Evolutionary conservation across 1,140 invertebrate genomes (phyloP).

Genomic region (Pollicipes pollicipes): DNA sequence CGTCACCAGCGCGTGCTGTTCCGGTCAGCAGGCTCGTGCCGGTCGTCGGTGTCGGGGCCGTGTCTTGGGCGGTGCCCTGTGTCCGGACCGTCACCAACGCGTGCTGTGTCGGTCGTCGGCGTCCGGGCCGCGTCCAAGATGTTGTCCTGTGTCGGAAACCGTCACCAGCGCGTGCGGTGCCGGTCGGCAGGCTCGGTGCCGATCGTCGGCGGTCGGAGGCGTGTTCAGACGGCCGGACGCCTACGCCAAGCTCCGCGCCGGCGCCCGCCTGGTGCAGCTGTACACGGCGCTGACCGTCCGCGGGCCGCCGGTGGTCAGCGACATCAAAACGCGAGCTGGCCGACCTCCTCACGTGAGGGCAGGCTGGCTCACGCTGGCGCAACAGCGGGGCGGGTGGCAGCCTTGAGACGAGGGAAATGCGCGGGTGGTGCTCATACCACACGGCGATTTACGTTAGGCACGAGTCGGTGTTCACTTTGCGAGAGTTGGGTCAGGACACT

Average conservation of each 20-base stretch:
- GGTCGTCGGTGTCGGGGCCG: neutral
- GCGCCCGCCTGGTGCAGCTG: conserved; percentile 26
- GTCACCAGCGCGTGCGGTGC: neutral
- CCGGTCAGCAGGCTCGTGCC: no score
- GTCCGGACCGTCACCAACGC: neutral
- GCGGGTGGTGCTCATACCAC: no score
- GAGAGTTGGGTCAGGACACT: conserved; percentile 4
- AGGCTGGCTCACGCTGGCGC: neutral
- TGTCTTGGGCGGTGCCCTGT: conserved; percentile 5
- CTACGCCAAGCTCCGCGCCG: conserved; percentile 27
- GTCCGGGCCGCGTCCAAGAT: neutral
- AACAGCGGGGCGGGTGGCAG: neutral
- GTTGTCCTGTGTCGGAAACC: neutral
- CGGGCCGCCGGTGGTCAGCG: conserved; percentile 54
- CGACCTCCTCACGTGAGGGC: conserved; percentile 33
- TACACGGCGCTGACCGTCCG: conserved; percentile 27
- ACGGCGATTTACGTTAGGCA: conserved; percentile 5
- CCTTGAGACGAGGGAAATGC: no score
- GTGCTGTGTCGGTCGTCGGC: neutral
- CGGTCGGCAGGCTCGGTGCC: conserved; percentile 34
- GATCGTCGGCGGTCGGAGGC: conserved; percentile 72
- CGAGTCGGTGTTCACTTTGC: conserved; percentile 4
- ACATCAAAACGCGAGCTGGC: conserved; percentile 70
- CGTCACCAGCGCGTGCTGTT: no score
- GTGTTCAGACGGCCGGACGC: conserved; percentile 38